A percentile compares a stretch with the other conserved stretches of the same genome.
Evolutionary conservation across 2,888 invertebrate genomes (phyloP).

Genomic region (Pocota personata): DNA sequence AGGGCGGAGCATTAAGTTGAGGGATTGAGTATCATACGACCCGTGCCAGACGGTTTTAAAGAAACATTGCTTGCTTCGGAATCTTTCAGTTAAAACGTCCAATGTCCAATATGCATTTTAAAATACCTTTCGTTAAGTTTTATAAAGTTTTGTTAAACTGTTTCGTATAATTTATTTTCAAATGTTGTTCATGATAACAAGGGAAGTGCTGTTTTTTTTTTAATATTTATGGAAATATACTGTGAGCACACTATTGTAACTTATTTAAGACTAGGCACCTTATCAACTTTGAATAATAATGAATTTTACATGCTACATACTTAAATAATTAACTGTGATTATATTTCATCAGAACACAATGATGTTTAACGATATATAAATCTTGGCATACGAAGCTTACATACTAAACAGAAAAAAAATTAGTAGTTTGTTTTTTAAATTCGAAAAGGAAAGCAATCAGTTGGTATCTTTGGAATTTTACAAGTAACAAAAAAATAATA

Average conservation of each 20-base stretch:
- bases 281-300: conserved; percentile 27
- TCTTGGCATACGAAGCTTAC: conserved; percentile 38
- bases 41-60: too few relatives aligned
- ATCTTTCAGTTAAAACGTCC: too few relatives aligned
- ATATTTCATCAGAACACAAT: conserved; percentile 34
- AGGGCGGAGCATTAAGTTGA: too few relatives aligned
- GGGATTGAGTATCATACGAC: too few relatives aligned
- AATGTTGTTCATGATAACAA: conserved; percentile 21
- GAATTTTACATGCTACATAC: conserved; percentile 24
- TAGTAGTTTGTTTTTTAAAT: background rate
- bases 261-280: conserved; percentile 68
- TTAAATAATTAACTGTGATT: conserved; percentile 35
- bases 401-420: conserved; percentile 22
- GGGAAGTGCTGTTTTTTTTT: background rate
- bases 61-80: too few relatives aligned
- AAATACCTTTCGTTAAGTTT: background rate
- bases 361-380: conserved; percentile 7
- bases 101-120: too few relatives aligned
- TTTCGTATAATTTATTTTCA: conserved; percentile 24
- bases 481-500: background rate
- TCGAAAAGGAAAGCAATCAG: conserved; percentile 4
- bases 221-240: conserved; percentile 38
- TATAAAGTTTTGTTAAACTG: background rate
- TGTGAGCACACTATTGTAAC: conserved; percentile 49
- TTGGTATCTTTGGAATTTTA: conserved; percentile 48